Conservation (phyloP, 1,140 invertebrate species). For the Monochamus saltuarius region DNA sequence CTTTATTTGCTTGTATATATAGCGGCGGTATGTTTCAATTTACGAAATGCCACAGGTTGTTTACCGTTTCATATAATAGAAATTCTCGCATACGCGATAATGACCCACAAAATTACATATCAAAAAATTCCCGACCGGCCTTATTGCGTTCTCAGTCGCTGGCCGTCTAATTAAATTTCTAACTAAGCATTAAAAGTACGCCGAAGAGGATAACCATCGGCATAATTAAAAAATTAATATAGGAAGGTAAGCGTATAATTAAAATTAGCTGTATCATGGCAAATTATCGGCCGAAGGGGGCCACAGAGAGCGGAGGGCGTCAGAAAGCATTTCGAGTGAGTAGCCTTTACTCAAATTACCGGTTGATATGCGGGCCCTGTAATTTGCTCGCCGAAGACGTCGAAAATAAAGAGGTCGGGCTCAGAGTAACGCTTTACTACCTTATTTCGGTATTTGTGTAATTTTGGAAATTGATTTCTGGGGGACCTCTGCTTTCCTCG, state of each 20-base stretch:
- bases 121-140: too few relatives aligned
- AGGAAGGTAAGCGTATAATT: conserved; percentile 26
- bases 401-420: conserved; percentile 32
- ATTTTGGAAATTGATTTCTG: conserved; percentile 37
- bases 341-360: conserved; percentile 43
- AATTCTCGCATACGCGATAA: too few relatives aligned
- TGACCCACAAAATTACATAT: too few relatives aligned
- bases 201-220: conserved; percentile 14
- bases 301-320: conserved; percentile 3
- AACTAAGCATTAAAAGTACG: too few relatives aligned
- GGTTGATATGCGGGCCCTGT: conserved; percentile 34
- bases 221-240: conserved; percentile 35
- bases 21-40: too few relatives aligned
- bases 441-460: conserved; percentile 40
- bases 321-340: conserved; percentile 31
- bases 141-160: too few relatives aligned
- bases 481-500: conserved; percentile 9
- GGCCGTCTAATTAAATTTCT: too few relatives aligned
- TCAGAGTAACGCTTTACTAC: conserved; percentile 30
- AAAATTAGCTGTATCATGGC: conserved; percentile 37
- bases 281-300: conserved; percentile 22
- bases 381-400: conserved; percentile 37
- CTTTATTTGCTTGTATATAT: too few relatives aligned
- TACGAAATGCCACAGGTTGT: too few relatives aligned
- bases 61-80: too few relatives aligned